These are phyloP conservation scores for Bombyx mandarina DNA, from an alignment of 1,140 invertebrate species.

Conservation along the genomic window DNA sequence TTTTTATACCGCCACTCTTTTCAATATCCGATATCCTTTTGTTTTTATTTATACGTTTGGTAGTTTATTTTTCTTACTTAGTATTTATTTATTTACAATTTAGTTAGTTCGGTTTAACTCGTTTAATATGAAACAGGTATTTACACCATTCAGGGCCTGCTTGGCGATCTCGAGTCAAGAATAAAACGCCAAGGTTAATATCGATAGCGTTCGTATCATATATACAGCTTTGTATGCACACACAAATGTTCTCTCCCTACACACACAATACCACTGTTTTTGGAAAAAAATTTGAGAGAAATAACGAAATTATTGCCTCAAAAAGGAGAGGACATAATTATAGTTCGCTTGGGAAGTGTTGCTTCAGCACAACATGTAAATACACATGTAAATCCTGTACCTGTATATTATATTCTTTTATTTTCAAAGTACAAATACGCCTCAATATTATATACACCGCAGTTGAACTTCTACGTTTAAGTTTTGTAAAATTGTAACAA, in stretches of 20 bases:
- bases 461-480: too few relatives aligned
- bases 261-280: background rate
- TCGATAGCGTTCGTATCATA: background rate
- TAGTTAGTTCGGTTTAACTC: constrained; percentile 51
- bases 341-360: constrained; percentile 3
- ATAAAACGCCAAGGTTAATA: constrained; percentile 54
- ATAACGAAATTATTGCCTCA: background rate
- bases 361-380: constrained; percentile 9
- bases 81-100: constrained; percentile 4
- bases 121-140: constrained; percentile 65
- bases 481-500: too few relatives aligned
- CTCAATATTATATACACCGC: too few relatives aligned
- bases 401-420: background rate
- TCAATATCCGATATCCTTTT: too few relatives aligned
- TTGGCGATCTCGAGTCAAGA: constrained; percentile 66
- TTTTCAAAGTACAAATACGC: background rate
- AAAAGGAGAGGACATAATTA: constrained; percentile 7
- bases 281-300: background rate
- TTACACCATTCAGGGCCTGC: constrained; percentile 65
- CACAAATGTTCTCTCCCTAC: constrained; percentile 20
- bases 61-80: too few relatives aligned
- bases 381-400: constrained; percentile 1
- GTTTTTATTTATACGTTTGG: too few relatives aligned
- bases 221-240: background rate
- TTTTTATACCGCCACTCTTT: too few relatives aligned